These are phyloP conservation scores for Clitarchus hookeri DNA, from an alignment of 2,888 invertebrate genomes.

Conservation along the genomic window DNA sequence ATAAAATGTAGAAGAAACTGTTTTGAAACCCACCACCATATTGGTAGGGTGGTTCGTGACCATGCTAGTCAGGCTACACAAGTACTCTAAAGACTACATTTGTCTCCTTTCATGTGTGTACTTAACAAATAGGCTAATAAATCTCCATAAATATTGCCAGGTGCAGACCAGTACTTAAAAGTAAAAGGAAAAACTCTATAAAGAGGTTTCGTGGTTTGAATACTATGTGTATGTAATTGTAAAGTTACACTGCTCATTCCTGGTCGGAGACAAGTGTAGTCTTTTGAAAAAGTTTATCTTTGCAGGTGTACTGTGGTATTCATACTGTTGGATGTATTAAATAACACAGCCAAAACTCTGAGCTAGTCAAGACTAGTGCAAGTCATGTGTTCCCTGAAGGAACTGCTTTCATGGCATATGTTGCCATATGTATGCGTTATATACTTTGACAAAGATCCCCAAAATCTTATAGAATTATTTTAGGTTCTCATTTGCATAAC, in stretches of 20 bases:
- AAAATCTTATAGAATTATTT: conserved; percentile 39
- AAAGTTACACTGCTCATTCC: conserved; percentile 15
- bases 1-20: conserved; percentile 44
- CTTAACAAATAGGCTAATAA: conserved; percentile 17
- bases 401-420: conserved; percentile 28
- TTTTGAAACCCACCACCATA: conserved; percentile 43
- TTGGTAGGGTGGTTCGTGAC: conserved; percentile 44
- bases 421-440: conserved; percentile 17
- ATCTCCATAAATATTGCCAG: conserved; percentile 22
- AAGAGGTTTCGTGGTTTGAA: not conserved
- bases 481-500: conserved; percentile 34
- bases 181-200: conserved; percentile 10
- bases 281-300: conserved; percentile 42
- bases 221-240: conserved; percentile 20
- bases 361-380: conserved; percentile 46
- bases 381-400: conserved; percentile 44
- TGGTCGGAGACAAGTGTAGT: conserved; percentile 41
- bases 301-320: conserved; percentile 43
- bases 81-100: conserved; percentile 40
- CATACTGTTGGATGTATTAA: conserved; percentile 41
- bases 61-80: conserved; percentile 44
- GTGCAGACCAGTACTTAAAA: not conserved
- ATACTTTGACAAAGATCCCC: conserved; percentile 33
- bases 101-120: conserved; percentile 35
- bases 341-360: conserved; percentile 43